Percentiles rank a stretch among this genome's conserved stretches.
Conservation (phyloP, 2,888 invertebrate species). For the Bhutanitis thaidina region DNA sequence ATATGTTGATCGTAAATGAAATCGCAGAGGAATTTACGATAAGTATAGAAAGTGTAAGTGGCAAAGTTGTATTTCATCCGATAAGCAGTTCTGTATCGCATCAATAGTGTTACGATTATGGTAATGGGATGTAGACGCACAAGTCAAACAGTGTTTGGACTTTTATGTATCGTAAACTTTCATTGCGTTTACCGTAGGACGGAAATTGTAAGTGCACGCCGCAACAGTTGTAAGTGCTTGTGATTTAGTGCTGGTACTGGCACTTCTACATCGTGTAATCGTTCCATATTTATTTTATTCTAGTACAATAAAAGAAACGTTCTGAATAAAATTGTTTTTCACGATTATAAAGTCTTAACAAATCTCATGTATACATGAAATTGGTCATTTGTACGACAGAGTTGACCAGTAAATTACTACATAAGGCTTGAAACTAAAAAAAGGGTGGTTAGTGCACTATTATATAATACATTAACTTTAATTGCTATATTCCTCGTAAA, state of each 20-base stretch:
- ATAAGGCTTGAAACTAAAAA: too few species aligned
- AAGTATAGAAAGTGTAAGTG: constrained; percentile 40
- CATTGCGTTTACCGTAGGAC: not conserved
- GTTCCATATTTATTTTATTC: not conserved
- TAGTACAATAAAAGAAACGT: too few species aligned
- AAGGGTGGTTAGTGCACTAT: too few species aligned
- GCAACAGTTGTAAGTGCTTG: not conserved
- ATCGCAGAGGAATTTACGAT: constrained; percentile 19
- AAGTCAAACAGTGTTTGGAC: constrained; percentile 6
- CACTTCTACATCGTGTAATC: not conserved
- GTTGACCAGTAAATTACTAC: too few species aligned
- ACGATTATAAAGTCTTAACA: too few species aligned
- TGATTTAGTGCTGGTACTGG: not conserved
- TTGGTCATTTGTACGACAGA: too few species aligned
- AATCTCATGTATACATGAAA: too few species aligned
- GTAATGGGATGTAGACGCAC: not conserved
- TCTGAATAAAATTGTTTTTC: too few species aligned
- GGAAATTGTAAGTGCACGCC: not conserved
- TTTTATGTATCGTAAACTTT: constrained; percentile 13
- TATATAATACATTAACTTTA: too few species aligned
- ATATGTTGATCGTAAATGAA: constrained; percentile 27
- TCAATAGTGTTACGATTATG: constrained; percentile 4
- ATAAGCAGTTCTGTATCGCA: too few species aligned
- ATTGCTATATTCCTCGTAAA: too few species aligned
- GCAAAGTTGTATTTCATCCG: constrained; percentile 4